Percentiles rank a stretch among this genome's conserved stretches.
Evolutionary conservation across 1,140 invertebrate species (phyloP).

Genomic region (Chrysopa pallens): DNA sequence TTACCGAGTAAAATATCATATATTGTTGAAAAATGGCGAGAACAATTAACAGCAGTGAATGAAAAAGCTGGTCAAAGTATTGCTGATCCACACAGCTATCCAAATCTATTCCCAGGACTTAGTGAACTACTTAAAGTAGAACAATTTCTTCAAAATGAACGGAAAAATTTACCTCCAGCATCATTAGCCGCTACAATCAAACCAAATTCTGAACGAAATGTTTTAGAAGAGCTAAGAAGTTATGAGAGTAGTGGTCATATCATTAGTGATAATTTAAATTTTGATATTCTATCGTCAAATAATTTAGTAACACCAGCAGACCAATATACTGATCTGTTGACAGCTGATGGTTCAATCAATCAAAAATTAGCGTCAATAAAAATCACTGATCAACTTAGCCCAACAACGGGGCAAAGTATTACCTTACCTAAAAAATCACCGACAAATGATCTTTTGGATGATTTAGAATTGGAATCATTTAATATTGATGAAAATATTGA

Average conservation of each 20-base stretch:
- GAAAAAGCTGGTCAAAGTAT: constrained; percentile 82
- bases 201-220: constrained; percentile 51
- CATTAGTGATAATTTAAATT: too few relatives aligned
- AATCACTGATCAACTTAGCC: constrained; percentile 7
- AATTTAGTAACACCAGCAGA: constrained; percentile 11
- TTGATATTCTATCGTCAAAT: constrained; percentile 20
- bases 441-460: constrained; percentile 27
- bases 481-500: constrained; percentile 46
- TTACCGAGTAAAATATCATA: constrained; percentile 75
- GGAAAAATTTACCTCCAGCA: constrained; percentile 31
- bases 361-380: not conserved
- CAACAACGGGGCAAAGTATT: too few relatives aligned
- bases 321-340: constrained; percentile 1
- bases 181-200: constrained; percentile 29
- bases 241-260: constrained; percentile 29
- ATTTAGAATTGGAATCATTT: constrained; percentile 38
- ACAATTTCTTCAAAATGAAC: constrained; percentile 37
- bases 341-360: constrained; percentile 2
- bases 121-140: constrained; percentile 59
- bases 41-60: constrained; percentile 49
- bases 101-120: constrained; percentile 89
- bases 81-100: constrained; percentile 89
- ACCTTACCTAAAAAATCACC: constrained; percentile 11
- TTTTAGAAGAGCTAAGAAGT: constrained; percentile 49
- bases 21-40: constrained; percentile 71